Evolutionary conservation across 35 echinoderm and acorn worm genomes (phyloP), one percentile per base, ranked within the genome.

Genomic region (Chiridota heheva): DNA sequence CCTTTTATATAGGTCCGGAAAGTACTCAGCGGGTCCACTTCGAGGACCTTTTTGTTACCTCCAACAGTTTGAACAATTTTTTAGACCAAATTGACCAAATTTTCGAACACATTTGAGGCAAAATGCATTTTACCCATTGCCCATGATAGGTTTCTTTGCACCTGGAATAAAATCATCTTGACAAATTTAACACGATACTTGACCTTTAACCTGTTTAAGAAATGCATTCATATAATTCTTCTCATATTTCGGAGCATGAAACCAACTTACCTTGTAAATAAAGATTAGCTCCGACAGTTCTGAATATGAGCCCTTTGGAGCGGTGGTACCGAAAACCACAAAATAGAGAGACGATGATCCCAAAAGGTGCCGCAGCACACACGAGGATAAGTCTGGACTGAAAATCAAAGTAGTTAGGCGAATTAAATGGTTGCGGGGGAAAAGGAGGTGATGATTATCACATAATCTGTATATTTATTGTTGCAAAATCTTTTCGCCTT

Each of bases 261-360:
- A n/a, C n/a, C n/a, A 53, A 53, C 76, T 91, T 92, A 92, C 89
- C 49, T 80, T 96, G 92, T 22, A 85, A 77, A 48, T 96, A 57
- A 2, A 96, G 48, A 60, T 96, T 96, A 37, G 92, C 92, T 43
- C 92, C 92, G 18, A 96, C 92, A 13, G 92, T 90, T 77, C 92
- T 65, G 82, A 96, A 96, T 34, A 96, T 96, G 27, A 96, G 46
- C 20, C 69, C 76, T 49, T 68, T 89, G 6, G 87, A 67, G 32
- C 87, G 68, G 24, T 77, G 58, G 45, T 96, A 96, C 2, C 53
- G 77, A 28, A 70, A 59, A 53, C 92, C 92, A 8, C 89, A 61
- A 25, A 77, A 86, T 35, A 88, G 61, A 26, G 87, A 80, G 57
- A 39, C 85, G 2, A 20, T 69, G 20, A 96, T 73, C 22, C 60